These are phyloP conservation scores for Puntigrus tetrazona DNA, from an alignment of 2,113 vertebrate species.

Conservation along the genomic window DNA sequence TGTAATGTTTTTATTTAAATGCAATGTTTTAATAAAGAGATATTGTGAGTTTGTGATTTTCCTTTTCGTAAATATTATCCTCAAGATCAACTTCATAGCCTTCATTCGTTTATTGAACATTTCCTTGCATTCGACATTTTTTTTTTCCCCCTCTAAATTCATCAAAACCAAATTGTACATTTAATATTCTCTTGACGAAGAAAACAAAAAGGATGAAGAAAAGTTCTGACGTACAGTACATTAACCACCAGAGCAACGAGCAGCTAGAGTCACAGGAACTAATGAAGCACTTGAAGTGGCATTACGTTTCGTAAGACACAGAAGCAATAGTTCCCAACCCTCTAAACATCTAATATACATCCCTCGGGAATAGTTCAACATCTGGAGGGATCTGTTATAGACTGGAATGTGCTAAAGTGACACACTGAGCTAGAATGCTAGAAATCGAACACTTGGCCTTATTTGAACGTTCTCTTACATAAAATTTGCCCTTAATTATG, in stretches of 20 bases:
- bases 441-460: slow-evolving; percentile 6
- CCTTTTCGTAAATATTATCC: too few relatives aligned
- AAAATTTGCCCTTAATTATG: not conserved
- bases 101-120: slow-evolving; percentile 72
- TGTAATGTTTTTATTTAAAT: slow-evolving; percentile 42
- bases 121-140: slow-evolving; percentile 74
- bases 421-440: not conserved
- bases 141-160: slow-evolving; percentile 60
- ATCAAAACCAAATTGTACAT: slow-evolving; percentile 70
- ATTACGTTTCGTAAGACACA: slow-evolving; percentile 25
- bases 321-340: slow-evolving; percentile 35
- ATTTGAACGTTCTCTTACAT: not conserved
- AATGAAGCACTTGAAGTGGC: slow-evolving; percentile 35
- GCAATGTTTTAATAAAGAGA: slow-evolving; percentile 53
- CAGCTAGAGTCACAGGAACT: slow-evolving; percentile 24
- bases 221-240: slow-evolving; percentile 49
- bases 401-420: not conserved
- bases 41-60: slow-evolving; percentile 3
- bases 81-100: not conserved
- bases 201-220: slow-evolving; percentile 52
- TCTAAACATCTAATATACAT: not conserved
- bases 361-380: slow-evolving; percentile 18
- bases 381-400: not conserved
- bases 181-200: slow-evolving; percentile 67
- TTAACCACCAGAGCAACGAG: slow-evolving; percentile 42